Percentiles rank a stretch among this genome's conserved stretches.
Evolutionary conservation across 2,113 vertebrate species (phyloP).

Genomic region (Ammospiza caudacuta): DNA sequence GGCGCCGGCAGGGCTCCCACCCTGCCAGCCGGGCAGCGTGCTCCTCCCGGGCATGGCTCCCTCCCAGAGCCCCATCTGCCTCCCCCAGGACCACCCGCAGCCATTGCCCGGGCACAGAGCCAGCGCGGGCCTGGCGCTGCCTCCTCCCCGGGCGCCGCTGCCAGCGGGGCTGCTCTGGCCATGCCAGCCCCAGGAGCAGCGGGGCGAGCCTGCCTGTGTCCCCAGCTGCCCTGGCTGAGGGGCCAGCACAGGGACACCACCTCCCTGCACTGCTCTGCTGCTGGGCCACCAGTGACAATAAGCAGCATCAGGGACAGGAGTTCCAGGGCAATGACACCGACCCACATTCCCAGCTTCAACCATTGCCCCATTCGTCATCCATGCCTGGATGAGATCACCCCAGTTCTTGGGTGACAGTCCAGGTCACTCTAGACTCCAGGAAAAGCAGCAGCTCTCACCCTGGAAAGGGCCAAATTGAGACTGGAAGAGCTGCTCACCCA

Average conservation of each 20-base stretch:
- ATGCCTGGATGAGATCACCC: not conserved
- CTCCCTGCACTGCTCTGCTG: not conserved
- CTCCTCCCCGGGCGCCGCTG: not conserved
- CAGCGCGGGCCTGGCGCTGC: not conserved
- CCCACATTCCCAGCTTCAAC: not conserved
- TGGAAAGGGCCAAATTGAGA: not conserved
- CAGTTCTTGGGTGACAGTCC: not conserved
- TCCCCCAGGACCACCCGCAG: not conserved
- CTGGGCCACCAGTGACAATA: not conserved
- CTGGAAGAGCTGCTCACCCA: not conserved
- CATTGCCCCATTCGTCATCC: rapidly evolving
- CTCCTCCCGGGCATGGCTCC: not conserved
- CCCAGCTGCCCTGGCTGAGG: not conserved
- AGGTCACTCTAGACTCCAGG: not conserved
- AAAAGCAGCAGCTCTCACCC: not conserved
- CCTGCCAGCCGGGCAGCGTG: not conserved
- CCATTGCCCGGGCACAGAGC: not conserved
- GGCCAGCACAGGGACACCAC: not conserved
- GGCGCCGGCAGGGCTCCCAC: not conserved
- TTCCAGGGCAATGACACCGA: not conserved
- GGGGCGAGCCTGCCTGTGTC: not conserved
- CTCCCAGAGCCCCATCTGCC: not conserved
- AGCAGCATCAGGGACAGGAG: not conserved
- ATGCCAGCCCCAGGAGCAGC: not conserved
- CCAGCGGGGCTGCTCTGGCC: not conserved